Evolutionary conservation across 1,140 invertebrate genomes (phyloP).

Genomic region (Plodia interpunctella): DNA sequence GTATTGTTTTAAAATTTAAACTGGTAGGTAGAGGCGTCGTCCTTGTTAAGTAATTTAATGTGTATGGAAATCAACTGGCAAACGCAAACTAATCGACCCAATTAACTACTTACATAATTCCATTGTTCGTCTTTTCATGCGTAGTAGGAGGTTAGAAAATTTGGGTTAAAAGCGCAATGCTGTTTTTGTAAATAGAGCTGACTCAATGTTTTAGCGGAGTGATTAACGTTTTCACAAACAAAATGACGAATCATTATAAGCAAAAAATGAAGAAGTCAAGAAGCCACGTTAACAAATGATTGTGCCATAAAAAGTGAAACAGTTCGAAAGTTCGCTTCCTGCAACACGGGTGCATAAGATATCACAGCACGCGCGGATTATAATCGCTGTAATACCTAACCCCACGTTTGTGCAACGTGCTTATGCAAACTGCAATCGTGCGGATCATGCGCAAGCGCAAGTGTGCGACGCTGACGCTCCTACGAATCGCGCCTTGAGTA

Average conservation of each 20-base stretch:
- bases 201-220: not conserved
- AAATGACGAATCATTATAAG: not conserved
- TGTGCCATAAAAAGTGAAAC: slow-evolving; percentile 50
- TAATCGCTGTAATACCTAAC: slow-evolving; percentile 60
- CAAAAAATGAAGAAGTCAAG: not conserved
- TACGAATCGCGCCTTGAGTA: not conserved
- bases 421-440: slow-evolving; percentile 69
- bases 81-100: slow-evolving; percentile 15
- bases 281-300: not conserved
- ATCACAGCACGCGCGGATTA: slow-evolving; percentile 63
- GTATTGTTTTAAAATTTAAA: slow-evolving; percentile 35
- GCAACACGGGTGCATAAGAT: slow-evolving; percentile 52
- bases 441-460: slow-evolving; percentile 61
- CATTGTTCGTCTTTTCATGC: slow-evolving; percentile 15
- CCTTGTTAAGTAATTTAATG: slow-evolving; percentile 18
- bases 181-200: not conserved
- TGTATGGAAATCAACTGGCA: slow-evolving; percentile 12
- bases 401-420: slow-evolving; percentile 62
- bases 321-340: slow-evolving; percentile 63
- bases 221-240: too few species aligned
- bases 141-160: not conserved
- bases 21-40: slow-evolving; percentile 24
- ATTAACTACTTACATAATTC: slow-evolving; percentile 27
- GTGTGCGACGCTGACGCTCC: slow-evolving; percentile 26
- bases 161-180: slow-evolving; percentile 1